Percentiles rank a stretch among this genome's conserved stretches.
Evolutionary conservation across 2,888 invertebrate genomes (phyloP).

Genomic region (Philhelius pedissequus): DNA sequence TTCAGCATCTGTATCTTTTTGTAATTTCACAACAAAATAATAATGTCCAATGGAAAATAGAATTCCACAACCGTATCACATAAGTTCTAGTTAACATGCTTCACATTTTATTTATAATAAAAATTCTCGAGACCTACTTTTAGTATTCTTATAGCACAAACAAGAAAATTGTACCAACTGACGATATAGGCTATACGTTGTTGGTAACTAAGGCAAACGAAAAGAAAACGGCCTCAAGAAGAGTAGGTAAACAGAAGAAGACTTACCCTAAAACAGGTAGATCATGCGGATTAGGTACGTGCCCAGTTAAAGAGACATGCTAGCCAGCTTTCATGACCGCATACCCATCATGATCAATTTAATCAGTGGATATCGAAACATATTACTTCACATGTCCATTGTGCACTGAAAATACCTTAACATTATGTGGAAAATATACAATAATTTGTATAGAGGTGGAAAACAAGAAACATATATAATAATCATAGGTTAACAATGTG

Average conservation of each 20-base stretch:
- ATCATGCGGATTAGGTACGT: constrained; percentile 50
- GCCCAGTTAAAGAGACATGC: constrained; percentile 20
- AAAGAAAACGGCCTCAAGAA: constrained; percentile 42
- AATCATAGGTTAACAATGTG: too few species aligned
- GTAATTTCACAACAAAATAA: too few species aligned
- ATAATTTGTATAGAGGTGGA: too few species aligned
- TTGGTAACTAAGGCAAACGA: neutral
- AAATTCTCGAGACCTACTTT: constrained; percentile 50
- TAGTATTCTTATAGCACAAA: neutral
- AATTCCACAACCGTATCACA: constrained; percentile 23
- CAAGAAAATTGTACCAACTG: neutral
- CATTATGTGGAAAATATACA: too few species aligned
- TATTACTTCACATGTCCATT: too few species aligned
- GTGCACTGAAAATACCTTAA: neutral
- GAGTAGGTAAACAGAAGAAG: neutral
- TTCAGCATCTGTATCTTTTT: too few species aligned
- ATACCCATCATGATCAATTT: neutral
- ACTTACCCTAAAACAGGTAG: constrained; percentile 63
- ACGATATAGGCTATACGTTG: neutral
- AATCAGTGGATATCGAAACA: neutral
- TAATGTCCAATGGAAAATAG: constrained; percentile 9
- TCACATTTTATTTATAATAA: constrained; percentile 12
- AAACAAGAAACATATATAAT: too few species aligned
- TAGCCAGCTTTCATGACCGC: neutral
- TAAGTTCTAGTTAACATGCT: constrained; percentile 45